A percentile compares a stretch with the other conserved stretches of the same genome.
phyloP scores from a whole-genome alignment of 2,797 vertebrate species.

The Phoebastria nigripes region DNA sequence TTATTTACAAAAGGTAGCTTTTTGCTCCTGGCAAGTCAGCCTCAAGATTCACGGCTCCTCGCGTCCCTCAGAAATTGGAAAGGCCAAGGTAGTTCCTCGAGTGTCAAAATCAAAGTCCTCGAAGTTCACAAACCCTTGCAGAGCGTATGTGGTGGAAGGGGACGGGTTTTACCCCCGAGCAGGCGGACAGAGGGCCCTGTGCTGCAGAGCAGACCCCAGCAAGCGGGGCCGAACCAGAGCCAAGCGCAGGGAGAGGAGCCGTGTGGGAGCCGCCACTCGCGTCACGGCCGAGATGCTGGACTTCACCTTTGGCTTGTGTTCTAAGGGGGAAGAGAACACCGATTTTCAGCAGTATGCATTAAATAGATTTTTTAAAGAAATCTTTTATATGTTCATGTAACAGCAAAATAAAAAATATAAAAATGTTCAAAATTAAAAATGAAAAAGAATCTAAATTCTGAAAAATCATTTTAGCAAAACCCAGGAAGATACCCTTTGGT shows the following conservation, averaged over 20 bases:
- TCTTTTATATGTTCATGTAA: rapidly evolving
- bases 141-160: background rate
- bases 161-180: background rate
- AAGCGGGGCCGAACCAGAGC: background rate
- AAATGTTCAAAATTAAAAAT: background rate
- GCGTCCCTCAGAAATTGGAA: background rate
- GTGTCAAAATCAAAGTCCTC: background rate
- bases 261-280: rapidly evolving
- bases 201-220: background rate
- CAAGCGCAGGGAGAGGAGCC: background rate
- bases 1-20: slow-evolving; percentile 57
- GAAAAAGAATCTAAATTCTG: background rate
- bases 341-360: rapidly evolving
- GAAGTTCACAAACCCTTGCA: background rate
- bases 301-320: background rate
- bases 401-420: background rate
- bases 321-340: background rate
- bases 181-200: background rate
- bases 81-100: background rate
- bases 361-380: background rate
- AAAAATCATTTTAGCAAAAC: background rate
- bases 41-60: slow-evolving; percentile 43
- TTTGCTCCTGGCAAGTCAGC: slow-evolving; percentile 39
- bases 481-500: background rate
- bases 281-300: rapidly evolving